Conservation (phyloP, 2,113 vertebrate genomes). For the Pseudorasbora parva region DNA sequence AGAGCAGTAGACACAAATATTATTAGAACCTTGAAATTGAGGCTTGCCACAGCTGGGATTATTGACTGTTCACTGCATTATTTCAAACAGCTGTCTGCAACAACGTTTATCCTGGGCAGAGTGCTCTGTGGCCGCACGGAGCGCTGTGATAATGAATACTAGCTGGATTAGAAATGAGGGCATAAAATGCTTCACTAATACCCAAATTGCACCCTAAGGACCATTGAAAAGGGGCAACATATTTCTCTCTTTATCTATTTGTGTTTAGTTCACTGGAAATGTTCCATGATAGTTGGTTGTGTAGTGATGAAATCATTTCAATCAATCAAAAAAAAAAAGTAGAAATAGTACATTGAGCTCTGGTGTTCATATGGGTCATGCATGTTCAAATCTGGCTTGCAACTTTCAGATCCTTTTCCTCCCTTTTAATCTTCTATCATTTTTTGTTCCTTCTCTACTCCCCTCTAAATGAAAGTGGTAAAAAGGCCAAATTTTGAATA, state of each 20-base stretch:
- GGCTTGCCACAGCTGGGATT: constrained; percentile 72
- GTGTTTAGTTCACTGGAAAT: background rate
- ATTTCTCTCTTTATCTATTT: constrained; percentile 41
- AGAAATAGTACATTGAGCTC: background rate
- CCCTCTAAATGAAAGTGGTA: background rate
- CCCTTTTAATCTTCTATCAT: background rate
- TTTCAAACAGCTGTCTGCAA: constrained; percentile 64
- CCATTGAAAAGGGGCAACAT: constrained; percentile 27
- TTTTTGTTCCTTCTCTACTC: background rate
- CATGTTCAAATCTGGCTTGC: background rate
- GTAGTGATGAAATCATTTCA: background rate
- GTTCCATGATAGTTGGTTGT: background rate
- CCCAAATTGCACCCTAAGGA: constrained; percentile 46
- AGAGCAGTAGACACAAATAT: constrained; percentile 70
- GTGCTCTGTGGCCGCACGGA: constrained; percentile 30
- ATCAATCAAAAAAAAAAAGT: background rate
- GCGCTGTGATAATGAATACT: constrained; percentile 46
- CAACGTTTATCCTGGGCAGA: constrained; percentile 45
- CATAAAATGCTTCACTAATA: constrained; percentile 49
- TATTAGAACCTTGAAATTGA: constrained; percentile 76
- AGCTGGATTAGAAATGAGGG: constrained; percentile 56
- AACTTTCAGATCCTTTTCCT: background rate
- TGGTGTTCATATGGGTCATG: background rate
- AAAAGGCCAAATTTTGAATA: background rate
- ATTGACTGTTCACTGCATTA: constrained; percentile 70